Evolutionary conservation across 2,888 invertebrate genomes (phyloP).

Genomic region (Drosophila helvetica): DNA sequence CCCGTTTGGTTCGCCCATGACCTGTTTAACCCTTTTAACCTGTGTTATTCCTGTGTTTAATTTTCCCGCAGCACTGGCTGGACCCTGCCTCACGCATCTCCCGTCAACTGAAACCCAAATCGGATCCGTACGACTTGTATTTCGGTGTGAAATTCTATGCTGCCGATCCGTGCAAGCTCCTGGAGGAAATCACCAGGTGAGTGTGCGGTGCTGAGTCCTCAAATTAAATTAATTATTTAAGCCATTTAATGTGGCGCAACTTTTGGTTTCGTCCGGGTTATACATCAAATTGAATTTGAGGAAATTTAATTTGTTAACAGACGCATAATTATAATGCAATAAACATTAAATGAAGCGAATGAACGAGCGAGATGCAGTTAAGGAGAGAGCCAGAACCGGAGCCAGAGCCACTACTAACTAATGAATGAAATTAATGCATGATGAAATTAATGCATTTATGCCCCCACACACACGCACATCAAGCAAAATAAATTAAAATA

Average conservation of each 20-base stretch:
- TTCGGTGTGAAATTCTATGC: slow-evolving; percentile 99
- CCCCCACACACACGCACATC: slow-evolving; percentile 51
- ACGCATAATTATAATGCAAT: slow-evolving; percentile 60
- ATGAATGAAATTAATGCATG: slow-evolving; percentile 62
- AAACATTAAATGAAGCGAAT: slow-evolving; percentile 63
- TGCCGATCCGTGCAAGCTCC: slow-evolving; percentile 97
- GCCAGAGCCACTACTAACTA: slow-evolving; percentile 43
- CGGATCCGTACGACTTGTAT: slow-evolving; percentile 92
- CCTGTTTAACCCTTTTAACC: slow-evolving; percentile 16
- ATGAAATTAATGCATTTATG: slow-evolving; percentile 68
- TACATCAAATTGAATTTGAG: slow-evolving; percentile 52
- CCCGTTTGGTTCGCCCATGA: slow-evolving; percentile 5
- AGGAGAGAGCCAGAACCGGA: background rate
- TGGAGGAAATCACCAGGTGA: slow-evolving; percentile 98
- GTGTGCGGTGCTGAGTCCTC: slow-evolving; percentile 16
- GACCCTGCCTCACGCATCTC: slow-evolving; percentile 95
- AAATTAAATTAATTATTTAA: slow-evolving; percentile 23
- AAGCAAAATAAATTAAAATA: slow-evolving; percentile 62
- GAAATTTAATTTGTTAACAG: slow-evolving; percentile 70
- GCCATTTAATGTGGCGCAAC: slow-evolving; percentile 24
- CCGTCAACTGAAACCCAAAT: slow-evolving; percentile 91
- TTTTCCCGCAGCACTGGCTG: slow-evolving; percentile 92
- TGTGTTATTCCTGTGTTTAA: background rate
- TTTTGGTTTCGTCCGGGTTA: slow-evolving; percentile 29
- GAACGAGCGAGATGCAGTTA: slow-evolving; percentile 23